Evolutionary conservation across 1,140 invertebrate genomes (phyloP).

Genomic region (Trachelipus rathkii): DNA sequence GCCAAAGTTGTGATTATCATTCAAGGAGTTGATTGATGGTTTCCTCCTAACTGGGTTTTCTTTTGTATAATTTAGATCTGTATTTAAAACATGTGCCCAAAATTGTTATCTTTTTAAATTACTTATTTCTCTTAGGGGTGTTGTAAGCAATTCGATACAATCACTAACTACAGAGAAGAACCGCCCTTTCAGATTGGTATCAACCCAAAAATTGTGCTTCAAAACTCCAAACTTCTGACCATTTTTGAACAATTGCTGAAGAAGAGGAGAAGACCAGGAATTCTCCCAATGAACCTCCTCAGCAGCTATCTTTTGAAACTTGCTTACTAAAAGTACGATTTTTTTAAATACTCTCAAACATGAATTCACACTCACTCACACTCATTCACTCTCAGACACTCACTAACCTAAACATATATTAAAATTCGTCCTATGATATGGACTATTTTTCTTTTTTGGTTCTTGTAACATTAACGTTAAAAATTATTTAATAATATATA

Average conservation of each 20-base stretch:
- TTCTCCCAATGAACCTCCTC: background rate
- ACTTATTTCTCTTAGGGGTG: conserved; percentile 59
- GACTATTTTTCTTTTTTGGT: too few relatives aligned
- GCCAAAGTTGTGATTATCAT: background rate
- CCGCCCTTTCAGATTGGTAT: conserved; percentile 80
- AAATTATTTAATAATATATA: too few relatives aligned
- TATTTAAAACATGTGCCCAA: background rate
- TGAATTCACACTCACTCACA: too few relatives aligned
- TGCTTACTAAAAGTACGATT: background rate
- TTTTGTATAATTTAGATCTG: background rate
- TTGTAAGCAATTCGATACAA: conserved; percentile 73
- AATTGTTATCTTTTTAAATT: background rate
- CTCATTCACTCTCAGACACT: too few relatives aligned
- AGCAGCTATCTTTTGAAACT: background rate
- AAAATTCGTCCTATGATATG: too few relatives aligned
- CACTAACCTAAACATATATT: too few relatives aligned
- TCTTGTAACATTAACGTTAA: too few relatives aligned
- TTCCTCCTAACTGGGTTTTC: background rate
- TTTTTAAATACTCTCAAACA: background rate
- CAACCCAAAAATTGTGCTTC: conserved; percentile 86
- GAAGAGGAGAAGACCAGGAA: conserved; percentile 67
- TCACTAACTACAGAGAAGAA: conserved; percentile 62
- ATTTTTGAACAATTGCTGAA: conserved; percentile 80
- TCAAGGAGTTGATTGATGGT: background rate
- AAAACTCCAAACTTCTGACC: conserved; percentile 77